Conservation (phyloP, 2,888 invertebrate genomes). For the Drosophila merina region DNA sequence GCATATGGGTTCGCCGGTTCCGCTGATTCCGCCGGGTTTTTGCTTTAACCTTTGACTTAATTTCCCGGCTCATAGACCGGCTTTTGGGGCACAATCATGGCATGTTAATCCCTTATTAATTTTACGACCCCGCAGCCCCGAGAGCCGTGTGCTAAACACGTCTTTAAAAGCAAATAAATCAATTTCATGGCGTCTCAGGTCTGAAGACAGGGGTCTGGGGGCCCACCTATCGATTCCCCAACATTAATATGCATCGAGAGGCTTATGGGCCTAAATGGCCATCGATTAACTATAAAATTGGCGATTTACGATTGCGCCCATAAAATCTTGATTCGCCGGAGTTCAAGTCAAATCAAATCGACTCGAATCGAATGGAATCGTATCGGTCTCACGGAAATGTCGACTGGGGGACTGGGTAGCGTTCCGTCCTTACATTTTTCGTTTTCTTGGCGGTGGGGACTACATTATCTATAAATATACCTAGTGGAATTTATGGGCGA, state of each 20-base stretch:
- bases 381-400: constrained; percentile 17
- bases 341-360: constrained; percentile 25
- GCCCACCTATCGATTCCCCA: constrained; percentile 13
- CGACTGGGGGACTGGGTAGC: constrained; percentile 2
- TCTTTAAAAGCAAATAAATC: constrained; percentile 76
- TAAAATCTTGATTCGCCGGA: constrained; percentile 59
- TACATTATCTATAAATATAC: constrained; percentile 31
- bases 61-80: constrained; percentile 20
- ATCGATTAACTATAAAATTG: constrained; percentile 70
- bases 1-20: constrained; percentile 18
- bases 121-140: constrained; percentile 67
- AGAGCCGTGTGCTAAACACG: constrained; percentile 65
- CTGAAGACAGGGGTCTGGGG: constrained; percentile 3
- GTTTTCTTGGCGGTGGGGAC: constrained; percentile 5
- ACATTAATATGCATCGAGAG: constrained; percentile 61
- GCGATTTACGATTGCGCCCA: constrained; percentile 61
- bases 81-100: constrained; percentile 40
- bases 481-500: constrained; percentile 38
- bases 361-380: constrained; percentile 1
- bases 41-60: constrained; percentile 27
- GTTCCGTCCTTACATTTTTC: neutral
- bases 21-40: constrained; percentile 39
- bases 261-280: constrained; percentile 55
- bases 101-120: constrained; percentile 48
- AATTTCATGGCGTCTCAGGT: constrained; percentile 48